Evolutionary conservation across 2,113 vertebrate genomes (phyloP), one percentile per base, ranked within the genome.

Genomic region (Asarcornis scutulata): DNA sequence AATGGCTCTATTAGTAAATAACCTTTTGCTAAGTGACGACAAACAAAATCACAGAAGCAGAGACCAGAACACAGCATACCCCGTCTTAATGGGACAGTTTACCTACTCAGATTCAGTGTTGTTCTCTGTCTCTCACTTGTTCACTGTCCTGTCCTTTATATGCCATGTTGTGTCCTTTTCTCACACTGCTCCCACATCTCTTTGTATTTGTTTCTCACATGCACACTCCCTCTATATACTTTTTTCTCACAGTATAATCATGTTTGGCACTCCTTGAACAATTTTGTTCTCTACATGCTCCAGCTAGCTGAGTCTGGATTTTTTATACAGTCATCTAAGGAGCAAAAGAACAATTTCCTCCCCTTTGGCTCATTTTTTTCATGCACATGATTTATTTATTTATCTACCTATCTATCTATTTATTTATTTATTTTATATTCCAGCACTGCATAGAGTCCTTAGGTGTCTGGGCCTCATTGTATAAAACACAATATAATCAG

Each of bases 11-110:
- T 27, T 9, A 91, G 7, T 40, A 83, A 88, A 84, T 58, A 83
- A 74, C 1, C 10, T 34, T 80, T 79, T 60, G 23, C 36, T 69
- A 58, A 71, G 38, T 44, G 27, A 36, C 22, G 21, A 62, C 17
- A 15, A 81, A 67, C 36, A 76, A 34, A 53, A 29, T 44, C 4
- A 0, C 31, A 18, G 64, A 75, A 67, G 6, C 11, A 50, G 31
- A 71, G n/a, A 74, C 18, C 1, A 2, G 16, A 55, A 53, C 0
- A 3, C 14, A 46, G 4, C 6, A 31, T 15, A 8, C 5, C 8
- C 5, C 0, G 0, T 25, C 46, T 59, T 72, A 64, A 26, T 0
- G 0, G 17, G 16, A 4, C 0, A 1, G 50, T 75, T 87, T 79
- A 60, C 62, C 27, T 46, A 4, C 32, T 56, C 25, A 42, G 9